Percentiles rank a stretch among this genome's conserved stretches.
phyloP scores from a whole-genome alignment of 2,888 invertebrate genomes.

The Drosophila cracens region DNA sequence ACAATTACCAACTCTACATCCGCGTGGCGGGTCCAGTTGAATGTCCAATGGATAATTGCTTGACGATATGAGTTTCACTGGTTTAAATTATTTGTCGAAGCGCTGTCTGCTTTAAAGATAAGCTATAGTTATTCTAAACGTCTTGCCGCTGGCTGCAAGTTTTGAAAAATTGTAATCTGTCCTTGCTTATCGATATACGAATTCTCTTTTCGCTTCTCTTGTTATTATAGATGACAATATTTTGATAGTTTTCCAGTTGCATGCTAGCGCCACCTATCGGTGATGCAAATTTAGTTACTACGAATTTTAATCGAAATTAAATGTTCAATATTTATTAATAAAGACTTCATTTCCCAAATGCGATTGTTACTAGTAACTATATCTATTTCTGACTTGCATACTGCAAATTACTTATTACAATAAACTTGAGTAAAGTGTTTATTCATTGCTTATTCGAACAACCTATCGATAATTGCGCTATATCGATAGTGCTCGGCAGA shows the following conservation, averaged over 20 bases:
- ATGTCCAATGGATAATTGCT: neutral
- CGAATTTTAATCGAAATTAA: neutral
- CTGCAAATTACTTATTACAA: neutral
- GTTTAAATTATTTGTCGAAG: neutral
- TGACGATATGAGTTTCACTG: neutral
- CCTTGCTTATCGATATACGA: slow-evolving; percentile 20
- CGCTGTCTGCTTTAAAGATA: neutral
- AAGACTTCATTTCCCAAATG: neutral
- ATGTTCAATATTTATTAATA: neutral
- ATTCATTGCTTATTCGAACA: neutral
- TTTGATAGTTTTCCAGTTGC: neutral
- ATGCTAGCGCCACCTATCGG: neutral
- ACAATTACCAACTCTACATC: neutral
- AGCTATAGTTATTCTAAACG: neutral
- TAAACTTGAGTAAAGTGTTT: neutral
- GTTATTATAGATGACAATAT: neutral
- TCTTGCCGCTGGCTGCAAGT: slow-evolving; percentile 10
- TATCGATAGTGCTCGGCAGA: slow-evolving; percentile 35
- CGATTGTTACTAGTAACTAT: too few relatives aligned
- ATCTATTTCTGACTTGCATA: neutral
- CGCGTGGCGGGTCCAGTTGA: neutral
- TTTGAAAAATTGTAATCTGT: slow-evolving; percentile 15
- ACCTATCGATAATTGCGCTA: slow-evolving; percentile 25
- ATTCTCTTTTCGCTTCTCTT: slow-evolving; percentile 4
- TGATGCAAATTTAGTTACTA: neutral